Conservation (phyloP, 2,797 vertebrate genomes). For the Phoeniculus purpureus region DNA sequence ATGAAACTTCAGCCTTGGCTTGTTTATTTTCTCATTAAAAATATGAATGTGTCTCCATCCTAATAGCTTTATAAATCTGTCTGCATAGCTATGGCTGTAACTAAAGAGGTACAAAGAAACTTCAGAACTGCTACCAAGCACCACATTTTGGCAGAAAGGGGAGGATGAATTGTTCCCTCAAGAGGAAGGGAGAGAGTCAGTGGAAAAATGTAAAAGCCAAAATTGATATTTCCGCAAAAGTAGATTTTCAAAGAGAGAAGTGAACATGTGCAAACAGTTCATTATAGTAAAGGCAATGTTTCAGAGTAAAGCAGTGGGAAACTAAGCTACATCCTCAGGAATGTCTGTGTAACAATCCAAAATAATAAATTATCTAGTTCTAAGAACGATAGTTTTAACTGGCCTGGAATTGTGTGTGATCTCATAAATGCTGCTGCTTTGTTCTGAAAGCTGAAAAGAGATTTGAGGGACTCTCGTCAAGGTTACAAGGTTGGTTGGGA, state of each 20-base stretch:
- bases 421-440: neutral
- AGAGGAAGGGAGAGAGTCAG: constrained; percentile 8
- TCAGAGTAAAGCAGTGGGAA: neutral
- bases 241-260: neutral
- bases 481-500: neutral
- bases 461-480: neutral
- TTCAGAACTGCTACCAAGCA: neutral
- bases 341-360: neutral
- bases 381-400: neutral
- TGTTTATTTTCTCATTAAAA: constrained; percentile 26
- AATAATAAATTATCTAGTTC: neutral
- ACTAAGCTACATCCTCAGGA: neutral
- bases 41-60: neutral
- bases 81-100: neutral
- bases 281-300: neutral
- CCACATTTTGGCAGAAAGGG: constrained; percentile 5
- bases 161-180: neutral
- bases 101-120: neutral
- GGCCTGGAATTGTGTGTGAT: neutral
- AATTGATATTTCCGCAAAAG: neutral
- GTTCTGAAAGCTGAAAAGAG: neutral
- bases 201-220: constrained; percentile 2
- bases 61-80: neutral
- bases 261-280: neutral
- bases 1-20: neutral